Evolutionary conservation across 2,113 vertebrate species (phyloP).

Genomic region (Riparia riparia): DNA sequence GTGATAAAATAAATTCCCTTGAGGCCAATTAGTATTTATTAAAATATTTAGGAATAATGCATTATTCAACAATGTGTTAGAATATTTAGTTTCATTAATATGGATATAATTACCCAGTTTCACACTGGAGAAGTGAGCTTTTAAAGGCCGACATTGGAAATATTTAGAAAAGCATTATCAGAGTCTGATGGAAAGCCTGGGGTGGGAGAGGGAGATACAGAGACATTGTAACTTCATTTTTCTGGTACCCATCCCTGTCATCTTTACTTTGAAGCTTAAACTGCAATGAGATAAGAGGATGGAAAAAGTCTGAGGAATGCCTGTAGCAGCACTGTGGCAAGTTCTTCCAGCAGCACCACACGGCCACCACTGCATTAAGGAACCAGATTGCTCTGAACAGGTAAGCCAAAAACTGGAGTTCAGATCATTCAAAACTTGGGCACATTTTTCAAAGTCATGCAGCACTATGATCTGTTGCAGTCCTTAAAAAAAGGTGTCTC

Average conservation of each 20-base stretch:
- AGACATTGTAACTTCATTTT: not conserved
- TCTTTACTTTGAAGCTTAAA: not conserved
- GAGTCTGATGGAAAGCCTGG: not conserved
- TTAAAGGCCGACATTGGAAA: not conserved
- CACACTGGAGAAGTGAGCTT: not conserved
- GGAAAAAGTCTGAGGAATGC: not conserved
- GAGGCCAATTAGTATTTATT: not conserved
- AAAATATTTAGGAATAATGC: not conserved
- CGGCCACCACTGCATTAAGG: fast-evolving
- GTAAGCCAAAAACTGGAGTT: not conserved
- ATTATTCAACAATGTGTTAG: not conserved
- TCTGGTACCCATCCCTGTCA: not conserved
- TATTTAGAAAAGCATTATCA: not conserved
- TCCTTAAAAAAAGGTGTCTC: not conserved
- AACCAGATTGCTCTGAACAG: not conserved
- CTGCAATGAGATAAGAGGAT: not conserved
- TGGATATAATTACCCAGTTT: not conserved
- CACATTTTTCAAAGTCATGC: not conserved
- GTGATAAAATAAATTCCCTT: not conserved
- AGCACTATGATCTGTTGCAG: not conserved
- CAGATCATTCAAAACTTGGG: not conserved
- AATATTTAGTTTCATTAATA: not conserved
- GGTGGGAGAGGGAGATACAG: fast-evolving
- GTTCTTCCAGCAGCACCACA: not conserved
- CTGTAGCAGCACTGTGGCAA: not conserved